Base-by-base conservation (phyloP, 1,140 invertebrate species). In the Kradibia gibbosae region DNA sequence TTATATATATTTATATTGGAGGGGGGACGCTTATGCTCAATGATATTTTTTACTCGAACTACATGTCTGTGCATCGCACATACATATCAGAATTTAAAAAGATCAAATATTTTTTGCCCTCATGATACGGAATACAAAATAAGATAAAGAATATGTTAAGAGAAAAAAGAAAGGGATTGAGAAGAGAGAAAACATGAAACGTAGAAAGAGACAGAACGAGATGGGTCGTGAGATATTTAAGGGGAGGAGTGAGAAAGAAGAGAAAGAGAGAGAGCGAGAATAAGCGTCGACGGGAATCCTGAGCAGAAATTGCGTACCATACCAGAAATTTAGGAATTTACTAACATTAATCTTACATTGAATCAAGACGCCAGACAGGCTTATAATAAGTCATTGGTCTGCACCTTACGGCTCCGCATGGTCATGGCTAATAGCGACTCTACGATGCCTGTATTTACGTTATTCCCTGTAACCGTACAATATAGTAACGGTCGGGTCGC, bases 231-330 rank as follows among this genome's bases (percentile, higher is more conserved):
- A 60, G 55, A 20, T 0, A 31, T 0, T 1, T n/a, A 31, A 28
- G 11, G 4, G 28, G 60, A 36, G 31, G 20, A 65, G 15, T 13
- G 48, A 55, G 48, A 55, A 45, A 39, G 55, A n/a, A 62, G 42
- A 28, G 75, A 67, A 42, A 78, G 60, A 50, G 60, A 78, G 74
- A 62, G 74, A 42, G 34, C 39, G 15, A 25, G 36, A 65, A 72
- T 80, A 31, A 45, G 55, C 17, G 55, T 60, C 10, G 31, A 60
- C 25, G 34, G 34, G 39, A 25, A 67, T 67, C 62, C 62, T 67
- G 34, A 67, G 62, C 39, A 67, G 62, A 67, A 67, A 67, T 67
- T 39, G 34, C 34, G 34, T 67, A 36, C 62, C 62, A 67, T 67
- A 67, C 62, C 62, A 67, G 62, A 67, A 67, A 67, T 36, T 36